phyloP scores from a whole-genome alignment of 1,140 invertebrate species.

The Drosophila elegans region DNA sequence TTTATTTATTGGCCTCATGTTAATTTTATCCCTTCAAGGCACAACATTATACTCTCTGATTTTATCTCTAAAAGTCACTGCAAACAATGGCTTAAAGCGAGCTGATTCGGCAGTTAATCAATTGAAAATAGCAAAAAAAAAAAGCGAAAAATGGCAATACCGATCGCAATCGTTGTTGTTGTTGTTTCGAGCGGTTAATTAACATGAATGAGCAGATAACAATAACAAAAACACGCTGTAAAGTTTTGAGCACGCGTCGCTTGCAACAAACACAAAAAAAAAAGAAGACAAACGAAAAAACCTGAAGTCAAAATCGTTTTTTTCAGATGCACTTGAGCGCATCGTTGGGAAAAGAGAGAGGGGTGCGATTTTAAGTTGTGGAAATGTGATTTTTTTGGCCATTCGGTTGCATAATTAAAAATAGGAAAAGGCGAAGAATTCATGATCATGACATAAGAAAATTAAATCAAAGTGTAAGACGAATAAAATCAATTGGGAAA shows the following conservation, averaged over 20 bases:
- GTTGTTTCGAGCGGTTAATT: conserved; percentile 26
- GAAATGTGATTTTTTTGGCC: conserved; percentile 3
- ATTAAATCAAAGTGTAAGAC: background rate
- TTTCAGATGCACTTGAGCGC: conserved; percentile 35
- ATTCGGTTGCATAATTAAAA: conserved; percentile 36
- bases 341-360: conserved; percentile 20
- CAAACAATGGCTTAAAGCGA: conserved; percentile 4
- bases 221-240: conserved; percentile 18
- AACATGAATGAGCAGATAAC: conserved; percentile 24
- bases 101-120: conserved; percentile 33
- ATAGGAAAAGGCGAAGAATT: conserved; percentile 6
- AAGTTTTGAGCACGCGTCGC: conserved; percentile 33
- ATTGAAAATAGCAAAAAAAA: conserved; percentile 22
- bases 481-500: background rate
- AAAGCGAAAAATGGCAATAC: background rate
- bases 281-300: conserved; percentile 6
- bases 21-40: background rate
- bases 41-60: background rate
- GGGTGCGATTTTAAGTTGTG: conserved; percentile 9
- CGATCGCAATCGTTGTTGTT: background rate
- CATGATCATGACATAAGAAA: background rate
- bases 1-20: too few relatives aligned
- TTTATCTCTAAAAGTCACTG: conserved; percentile 1
- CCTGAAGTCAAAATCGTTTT: conserved; percentile 30
- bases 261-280: conserved; percentile 1